Base-by-base conservation (phyloP, 2,797 vertebrate species). In the Chaunax sp. region DNA sequence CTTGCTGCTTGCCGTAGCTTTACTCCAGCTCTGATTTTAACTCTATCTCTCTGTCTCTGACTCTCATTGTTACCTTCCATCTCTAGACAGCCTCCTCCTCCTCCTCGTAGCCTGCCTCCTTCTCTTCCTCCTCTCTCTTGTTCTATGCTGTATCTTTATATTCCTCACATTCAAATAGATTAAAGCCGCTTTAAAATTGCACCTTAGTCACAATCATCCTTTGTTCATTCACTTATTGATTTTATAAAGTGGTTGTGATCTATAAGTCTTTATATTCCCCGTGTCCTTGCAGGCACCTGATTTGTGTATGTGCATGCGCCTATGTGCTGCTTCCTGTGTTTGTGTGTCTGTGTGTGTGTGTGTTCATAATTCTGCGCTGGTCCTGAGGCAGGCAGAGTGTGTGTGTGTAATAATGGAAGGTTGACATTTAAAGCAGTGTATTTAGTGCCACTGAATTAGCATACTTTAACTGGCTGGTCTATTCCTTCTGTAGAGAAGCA, bases 401-500 rank as follows among this genome's bases (percentile, higher is more conserved):
- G 5, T 78, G 78, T 85, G 85, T 72, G 79, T 87, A 75, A 75
- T 83, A 87, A 89, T 90, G 84, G 82, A 82, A 84, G 82, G 84
- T 83, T 92, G 89, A 91, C 90, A 92, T 93, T 93, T 92, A 92
- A 91, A 90, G 87, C 87, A 82, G 80, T 89, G 72, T 87, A 85
- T 87, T 92, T 92, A 89, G 88, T 89, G 83, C 81, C 80, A 80
- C 73, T 76, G 87, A 80, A 91, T 93, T 92, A 91, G 80, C 89
- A 90, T 92, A 91, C 81, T 92, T 91, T 91, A 92, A 87, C 87
- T 86, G 87, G 84, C 81, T 83, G 80, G 65, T 83, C 81, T 77
- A 37, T 87, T 82, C 81, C 77, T 88, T 82, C 84, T 80, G 69
- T 80, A 82, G 68, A 65, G 81, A 74, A 78, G 81, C 74, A 20